phyloP scores from a whole-genome alignment of 2,113 vertebrate species.

The Onychorhynchus coronatus region DNA sequence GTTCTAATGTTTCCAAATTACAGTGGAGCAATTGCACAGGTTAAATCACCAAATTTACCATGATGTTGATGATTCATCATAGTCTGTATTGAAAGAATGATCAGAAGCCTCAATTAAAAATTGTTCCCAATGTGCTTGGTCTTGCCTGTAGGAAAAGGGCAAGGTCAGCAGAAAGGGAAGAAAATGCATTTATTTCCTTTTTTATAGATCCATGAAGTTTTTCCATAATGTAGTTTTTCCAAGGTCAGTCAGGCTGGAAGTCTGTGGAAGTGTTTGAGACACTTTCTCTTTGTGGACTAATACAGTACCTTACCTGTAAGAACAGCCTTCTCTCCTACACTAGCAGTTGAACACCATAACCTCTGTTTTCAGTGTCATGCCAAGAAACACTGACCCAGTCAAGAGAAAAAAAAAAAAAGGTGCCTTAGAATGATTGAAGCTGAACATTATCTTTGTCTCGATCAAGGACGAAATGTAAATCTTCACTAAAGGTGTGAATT shows the following conservation, averaged over 20 bases:
- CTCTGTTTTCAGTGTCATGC: neutral
- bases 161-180: neutral
- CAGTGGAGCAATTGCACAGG: neutral
- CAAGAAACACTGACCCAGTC: conserved; percentile 17
- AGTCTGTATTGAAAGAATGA: neutral
- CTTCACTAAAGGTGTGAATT: conserved; percentile 64
- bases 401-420: neutral
- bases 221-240: neutral
- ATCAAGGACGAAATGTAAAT: conserved; percentile 66
- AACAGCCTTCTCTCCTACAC: neutral
- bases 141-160: neutral
- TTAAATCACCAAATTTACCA: conserved; percentile 18
- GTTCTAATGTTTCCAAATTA: neutral
- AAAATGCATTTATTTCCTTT: neutral
- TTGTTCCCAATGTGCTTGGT: neutral
- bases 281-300: neutral
- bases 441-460: conserved; percentile 51
- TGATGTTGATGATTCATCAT: neutral
- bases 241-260: neutral
- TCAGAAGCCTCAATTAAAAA: neutral
- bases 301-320: neutral
- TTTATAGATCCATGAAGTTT: neutral
- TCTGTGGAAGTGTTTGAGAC: neutral
- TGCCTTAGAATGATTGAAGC: conserved; percentile 28
- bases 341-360: neutral